Base-by-base conservation (phyloP, 1,140 invertebrate genomes). In the Sarcophaga peregrina region DNA sequence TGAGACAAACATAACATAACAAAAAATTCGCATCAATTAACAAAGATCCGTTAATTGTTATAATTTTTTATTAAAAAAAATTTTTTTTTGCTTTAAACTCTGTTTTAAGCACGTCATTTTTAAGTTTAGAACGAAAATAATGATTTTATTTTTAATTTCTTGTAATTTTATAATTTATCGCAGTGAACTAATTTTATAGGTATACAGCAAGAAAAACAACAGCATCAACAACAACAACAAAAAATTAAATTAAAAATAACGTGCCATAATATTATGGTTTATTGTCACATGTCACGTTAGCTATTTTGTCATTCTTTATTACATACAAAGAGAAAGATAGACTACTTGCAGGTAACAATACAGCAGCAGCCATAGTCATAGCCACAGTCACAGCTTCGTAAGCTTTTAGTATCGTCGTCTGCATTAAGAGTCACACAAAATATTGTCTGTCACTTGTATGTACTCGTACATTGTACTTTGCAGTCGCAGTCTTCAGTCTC, bases 271-370 rank as follows among this genome's bases (percentile, higher is more conserved):
- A 58, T 13, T n/a, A 58, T 13, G 17, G 62, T 68, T 68, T 68
- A 68, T 68, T 68, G 62, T 68, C 62, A 68, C 62, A 68, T 68
- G 62, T 68, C 62, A 68, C 62, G 62, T 68, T 68, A 68, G 62
- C 17, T 68, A 68, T 68, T 68, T 68, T 68, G 62, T 68, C 54
- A 68, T 68, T 68, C n/a, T 68, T 68, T 68, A 52, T 10, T 10
- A 13, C 50, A 52, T 9, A 52, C 50, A 37, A 4, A 1, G 25
- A 37, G n/a, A n/a, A n/a, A n/a, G n/a, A n/a, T n/a, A n/a, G 25
- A 37, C 25, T 37, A 37, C 25, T 2, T 1, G 7, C n/a, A 25
- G n/a, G 62, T 68, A 68, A 68, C 62, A 68, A 68, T 68, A 68
- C 17, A 68, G 8, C 17, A 68, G 20, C 62, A 25, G 20, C n/a